A percentile compares a stretch with the other conserved stretches of the same genome.
Evolutionary conservation across 2,797 vertebrate genomes (phyloP).

Genomic region (Apodemus agrarius): DNA sequence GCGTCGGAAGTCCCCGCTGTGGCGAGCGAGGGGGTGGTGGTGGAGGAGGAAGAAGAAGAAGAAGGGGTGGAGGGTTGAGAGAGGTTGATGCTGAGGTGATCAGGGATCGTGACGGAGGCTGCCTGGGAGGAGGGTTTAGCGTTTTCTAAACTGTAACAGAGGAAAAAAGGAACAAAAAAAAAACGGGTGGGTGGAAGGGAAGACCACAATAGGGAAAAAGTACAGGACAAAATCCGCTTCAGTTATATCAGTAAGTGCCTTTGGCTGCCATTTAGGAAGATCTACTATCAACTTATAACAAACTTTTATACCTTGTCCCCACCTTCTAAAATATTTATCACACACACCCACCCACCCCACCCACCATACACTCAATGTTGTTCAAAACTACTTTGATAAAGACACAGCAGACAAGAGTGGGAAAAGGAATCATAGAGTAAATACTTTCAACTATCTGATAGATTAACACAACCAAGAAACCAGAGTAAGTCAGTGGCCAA

Average conservation of each 20-base stretch:
- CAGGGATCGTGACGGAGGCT: constrained; percentile 94
- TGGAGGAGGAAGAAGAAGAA: constrained; percentile 92
- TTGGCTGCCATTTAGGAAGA: constrained; percentile 75
- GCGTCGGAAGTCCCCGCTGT: constrained; percentile 93
- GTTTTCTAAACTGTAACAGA: constrained; percentile 98
- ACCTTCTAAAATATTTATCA: constrained; percentile 65
- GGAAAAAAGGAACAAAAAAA: constrained; percentile 88
- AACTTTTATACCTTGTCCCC: constrained; percentile 62
- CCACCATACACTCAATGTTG: constrained; percentile 3
- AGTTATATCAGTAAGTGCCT: constrained; percentile 78
- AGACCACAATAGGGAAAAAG: constrained; percentile 85
- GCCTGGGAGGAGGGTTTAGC: constrained; percentile 98
- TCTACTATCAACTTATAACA: constrained; percentile 59
- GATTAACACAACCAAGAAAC: constrained; percentile 16
- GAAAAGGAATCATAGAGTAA: constrained; percentile 21
- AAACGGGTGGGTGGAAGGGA: constrained; percentile 89
- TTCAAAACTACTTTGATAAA: constrained; percentile 27
- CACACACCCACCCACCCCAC: not conserved
- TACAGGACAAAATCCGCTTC: constrained; percentile 82
- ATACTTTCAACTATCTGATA: constrained; percentile 13
- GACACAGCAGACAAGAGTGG: constrained; percentile 1
- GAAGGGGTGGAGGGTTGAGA: constrained; percentile 94
- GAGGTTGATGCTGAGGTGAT: constrained; percentile 96
- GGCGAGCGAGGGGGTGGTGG: constrained; percentile 93
- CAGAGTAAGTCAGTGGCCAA: not conserved